Evolutionary conservation across 2,113 vertebrate genomes (phyloP), one percentile per base, ranked within the genome.

Genomic region (Hyperopisus bebe): DNA sequence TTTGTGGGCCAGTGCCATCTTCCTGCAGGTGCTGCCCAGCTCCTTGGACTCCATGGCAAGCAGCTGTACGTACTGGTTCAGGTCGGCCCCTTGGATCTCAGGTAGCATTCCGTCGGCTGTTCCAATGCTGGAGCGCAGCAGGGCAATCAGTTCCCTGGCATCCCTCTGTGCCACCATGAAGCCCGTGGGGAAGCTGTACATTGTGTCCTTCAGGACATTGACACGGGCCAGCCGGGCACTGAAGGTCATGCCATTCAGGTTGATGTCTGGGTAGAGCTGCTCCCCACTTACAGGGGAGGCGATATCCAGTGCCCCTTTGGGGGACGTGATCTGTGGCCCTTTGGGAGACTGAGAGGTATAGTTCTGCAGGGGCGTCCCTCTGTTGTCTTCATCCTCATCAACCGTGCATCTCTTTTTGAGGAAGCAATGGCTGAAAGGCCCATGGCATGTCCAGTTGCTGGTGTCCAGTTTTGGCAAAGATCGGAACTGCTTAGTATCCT

Each of bases 381-480:
- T 96, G 55, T 97, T 97, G 0, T 95, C 95, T 1, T 98, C 98
- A 21, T 98, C 97, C 0, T 98, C 97, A 83, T 96, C 96, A 31
- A 95, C 91, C 3, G 92, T 94, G 27, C 90, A 91, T 90, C 96
- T 97, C 74, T 94, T 96, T 92, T 96, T 97, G 74, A 97, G 97
- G 94, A 99, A 99, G 92, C 98, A 99, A 93, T 98, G 98, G 93
- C 98, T 98, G 48, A 99, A 99, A 89, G 98, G 98, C 2, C 97
- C 97, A 9, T 94, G 96, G 94, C 98, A 99, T 92, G 95, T 97
- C 98, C 98, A 99, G 70, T 95, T 91, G 90, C 96, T 97, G 84
- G 94, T 93, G 90, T 98, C 97, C 90, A 97, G 92, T 94, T 97
- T 99, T 90, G 97, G 91, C 91, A 97, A 92, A 0, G 95, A 94